A percentile compares a stretch with the other conserved stretches of the same genome.
Evolutionary conservation across 2,888 invertebrate genomes (phyloP).

Genomic region (Caprella mutica): DNA sequence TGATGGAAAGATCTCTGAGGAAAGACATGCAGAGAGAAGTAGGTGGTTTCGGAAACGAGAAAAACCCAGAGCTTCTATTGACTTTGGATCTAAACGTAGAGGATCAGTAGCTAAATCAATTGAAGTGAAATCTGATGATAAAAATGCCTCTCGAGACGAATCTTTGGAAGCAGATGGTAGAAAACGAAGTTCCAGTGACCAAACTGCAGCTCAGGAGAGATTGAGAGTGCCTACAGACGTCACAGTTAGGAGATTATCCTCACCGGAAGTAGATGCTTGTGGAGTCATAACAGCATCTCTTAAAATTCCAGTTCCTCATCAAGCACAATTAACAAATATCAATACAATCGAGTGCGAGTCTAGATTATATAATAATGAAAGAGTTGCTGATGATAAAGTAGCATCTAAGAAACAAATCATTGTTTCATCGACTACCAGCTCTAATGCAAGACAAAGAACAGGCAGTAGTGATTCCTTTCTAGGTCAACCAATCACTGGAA

Average conservation of each 20-base stretch:
- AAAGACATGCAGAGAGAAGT: constrained; percentile 14
- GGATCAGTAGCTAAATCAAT: no score
- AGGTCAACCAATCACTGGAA: constrained; percentile 28
- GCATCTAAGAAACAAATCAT: constrained; percentile 55
- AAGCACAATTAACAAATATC: constrained; percentile 34
- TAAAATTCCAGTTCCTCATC: constrained; percentile 54
- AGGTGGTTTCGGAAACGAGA: constrained; percentile 47
- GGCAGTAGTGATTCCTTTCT: constrained; percentile 31
- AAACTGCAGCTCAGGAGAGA: constrained; percentile 20
- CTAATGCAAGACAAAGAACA: constrained; percentile 20
- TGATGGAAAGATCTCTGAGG: constrained; percentile 16
- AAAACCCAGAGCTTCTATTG: constrained; percentile 38
- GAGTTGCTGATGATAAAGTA: constrained; percentile 50
- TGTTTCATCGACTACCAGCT: constrained; percentile 44
- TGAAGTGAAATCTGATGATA: no score
- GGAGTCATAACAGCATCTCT: constrained; percentile 65
- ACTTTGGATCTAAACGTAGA: constrained; percentile 14
- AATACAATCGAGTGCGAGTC: constrained; percentile 39
- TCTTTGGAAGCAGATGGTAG: neutral
- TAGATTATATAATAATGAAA: neutral
- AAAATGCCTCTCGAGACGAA: neutral
- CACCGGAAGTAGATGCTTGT: constrained; percentile 35
- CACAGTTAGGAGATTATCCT: constrained; percentile 36
- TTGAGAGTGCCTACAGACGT: constrained; percentile 34
- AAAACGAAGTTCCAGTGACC: constrained; percentile 17